Evolutionary conservation across 2,797 vertebrate species (phyloP).

Genomic region (Premnoplex brunnescens): DNA sequence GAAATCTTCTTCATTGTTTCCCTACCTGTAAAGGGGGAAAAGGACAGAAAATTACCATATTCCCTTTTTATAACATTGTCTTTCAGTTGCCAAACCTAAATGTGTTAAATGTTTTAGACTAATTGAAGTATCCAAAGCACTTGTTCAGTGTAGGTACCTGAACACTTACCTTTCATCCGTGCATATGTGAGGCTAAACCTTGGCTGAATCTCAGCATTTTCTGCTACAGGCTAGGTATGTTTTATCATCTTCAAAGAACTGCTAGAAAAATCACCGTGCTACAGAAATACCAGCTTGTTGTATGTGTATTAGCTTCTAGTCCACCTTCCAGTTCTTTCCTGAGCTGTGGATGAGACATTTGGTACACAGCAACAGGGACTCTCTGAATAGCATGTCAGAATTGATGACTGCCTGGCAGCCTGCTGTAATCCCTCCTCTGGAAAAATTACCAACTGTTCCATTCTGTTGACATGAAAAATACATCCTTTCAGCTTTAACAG

Average conservation of each 20-base stretch:
- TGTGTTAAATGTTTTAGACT: background rate
- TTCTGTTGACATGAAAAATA: constrained; percentile 33
- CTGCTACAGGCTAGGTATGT: background rate
- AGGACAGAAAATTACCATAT: background rate
- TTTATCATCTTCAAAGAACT: background rate
- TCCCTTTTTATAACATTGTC: background rate
- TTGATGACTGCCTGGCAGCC: background rate
- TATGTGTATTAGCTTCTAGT: background rate
- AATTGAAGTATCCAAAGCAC: background rate
- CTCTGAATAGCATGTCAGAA: background rate
- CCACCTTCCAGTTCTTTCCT: background rate
- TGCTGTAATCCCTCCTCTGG: constrained; percentile 24
- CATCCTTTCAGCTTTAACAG: constrained; percentile 5
- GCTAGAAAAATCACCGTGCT: background rate
- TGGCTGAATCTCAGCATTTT: background rate
- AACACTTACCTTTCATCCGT: background rate
- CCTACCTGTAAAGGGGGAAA: rapidly evolving
- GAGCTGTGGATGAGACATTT: background rate
- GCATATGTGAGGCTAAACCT: background rate
- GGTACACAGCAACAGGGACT: background rate
- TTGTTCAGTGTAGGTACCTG: background rate
- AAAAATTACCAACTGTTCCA: constrained; percentile 16
- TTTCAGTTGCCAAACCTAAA: background rate
- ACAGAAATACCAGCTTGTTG: background rate
- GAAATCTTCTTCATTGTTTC: background rate